A percentile compares a stretch with the other conserved stretches of the same genome.
phyloP scores from a whole-genome alignment of 2,888 invertebrate genomes.

The Parapristionchus giblindavisi region DNA sequence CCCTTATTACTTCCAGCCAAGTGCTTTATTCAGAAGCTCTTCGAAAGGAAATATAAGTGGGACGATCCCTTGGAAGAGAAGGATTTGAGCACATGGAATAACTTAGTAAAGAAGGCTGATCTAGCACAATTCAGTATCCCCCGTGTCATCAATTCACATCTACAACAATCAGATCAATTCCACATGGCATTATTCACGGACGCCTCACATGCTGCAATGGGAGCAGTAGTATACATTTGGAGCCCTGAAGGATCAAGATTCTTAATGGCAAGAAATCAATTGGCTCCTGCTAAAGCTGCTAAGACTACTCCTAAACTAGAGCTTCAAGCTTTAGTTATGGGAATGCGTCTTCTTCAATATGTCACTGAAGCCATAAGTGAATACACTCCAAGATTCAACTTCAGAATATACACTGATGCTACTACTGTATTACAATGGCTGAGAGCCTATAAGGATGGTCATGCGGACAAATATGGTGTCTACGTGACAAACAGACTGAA shows the following conservation, averaged over 20 bases:
- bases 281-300: neutral
- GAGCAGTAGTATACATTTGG: neutral
- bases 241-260: neutral
- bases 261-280: neutral
- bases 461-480: neutral
- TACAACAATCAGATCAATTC: neutral
- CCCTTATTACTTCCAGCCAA: neutral
- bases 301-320: conserved; percentile 29
- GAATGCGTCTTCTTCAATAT: neutral
- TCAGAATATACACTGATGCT: neutral
- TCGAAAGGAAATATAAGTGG: neutral
- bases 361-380: neutral
- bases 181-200: conserved; percentile 3
- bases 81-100: neutral
- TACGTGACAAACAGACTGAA: conserved; percentile 5
- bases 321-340: neutral
- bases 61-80: neutral
- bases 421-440: neutral
- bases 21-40: neutral
- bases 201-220: conserved; percentile 1
- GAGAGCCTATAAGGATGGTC: neutral
- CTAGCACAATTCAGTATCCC: neutral
- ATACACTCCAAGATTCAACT: no score
- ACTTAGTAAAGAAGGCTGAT: neutral
- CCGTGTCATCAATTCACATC: neutral